These are phyloP conservation scores for Alethe castanea DNA, from an alignment of 2,113 vertebrate species.

Conservation along the genomic window DNA sequence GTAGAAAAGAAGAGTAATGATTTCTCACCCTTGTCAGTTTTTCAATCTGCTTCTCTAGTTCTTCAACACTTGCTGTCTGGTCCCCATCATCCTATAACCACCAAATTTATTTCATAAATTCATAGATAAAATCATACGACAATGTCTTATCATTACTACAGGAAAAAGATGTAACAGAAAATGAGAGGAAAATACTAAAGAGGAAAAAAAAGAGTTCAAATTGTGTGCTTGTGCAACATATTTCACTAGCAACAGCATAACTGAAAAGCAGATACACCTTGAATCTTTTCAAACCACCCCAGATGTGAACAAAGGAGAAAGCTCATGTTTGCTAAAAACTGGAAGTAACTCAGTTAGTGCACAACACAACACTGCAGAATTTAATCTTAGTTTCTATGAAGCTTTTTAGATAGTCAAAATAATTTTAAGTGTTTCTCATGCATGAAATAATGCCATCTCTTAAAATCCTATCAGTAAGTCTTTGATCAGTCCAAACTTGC, in stretches of 20 bases:
- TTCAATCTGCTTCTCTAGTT: slow-evolving; percentile 93
- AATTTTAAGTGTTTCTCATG: background rate
- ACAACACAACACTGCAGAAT: background rate
- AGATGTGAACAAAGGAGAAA: background rate
- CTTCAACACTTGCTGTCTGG: slow-evolving; percentile 86
- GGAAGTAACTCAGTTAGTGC: background rate
- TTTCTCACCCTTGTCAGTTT: slow-evolving; percentile 86
- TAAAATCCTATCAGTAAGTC: background rate
- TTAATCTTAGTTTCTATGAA: background rate
- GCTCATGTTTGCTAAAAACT: background rate
- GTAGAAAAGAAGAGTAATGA: background rate
- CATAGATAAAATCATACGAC: background rate
- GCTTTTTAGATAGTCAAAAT: background rate
- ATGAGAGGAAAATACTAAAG: background rate
- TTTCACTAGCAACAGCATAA: background rate
- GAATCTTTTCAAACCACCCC: background rate
- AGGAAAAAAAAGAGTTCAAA: background rate
- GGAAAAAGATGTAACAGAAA: background rate
- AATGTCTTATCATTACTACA: background rate
- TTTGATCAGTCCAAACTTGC: background rate
- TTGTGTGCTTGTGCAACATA: background rate
- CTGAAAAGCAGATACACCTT: background rate
- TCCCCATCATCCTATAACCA: slow-evolving; percentile 85
- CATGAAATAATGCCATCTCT: background rate
- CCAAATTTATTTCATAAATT: background rate